Conservation (phyloP, 2,797 vertebrate species). For the Hapalemur alaotrensis region DNA sequence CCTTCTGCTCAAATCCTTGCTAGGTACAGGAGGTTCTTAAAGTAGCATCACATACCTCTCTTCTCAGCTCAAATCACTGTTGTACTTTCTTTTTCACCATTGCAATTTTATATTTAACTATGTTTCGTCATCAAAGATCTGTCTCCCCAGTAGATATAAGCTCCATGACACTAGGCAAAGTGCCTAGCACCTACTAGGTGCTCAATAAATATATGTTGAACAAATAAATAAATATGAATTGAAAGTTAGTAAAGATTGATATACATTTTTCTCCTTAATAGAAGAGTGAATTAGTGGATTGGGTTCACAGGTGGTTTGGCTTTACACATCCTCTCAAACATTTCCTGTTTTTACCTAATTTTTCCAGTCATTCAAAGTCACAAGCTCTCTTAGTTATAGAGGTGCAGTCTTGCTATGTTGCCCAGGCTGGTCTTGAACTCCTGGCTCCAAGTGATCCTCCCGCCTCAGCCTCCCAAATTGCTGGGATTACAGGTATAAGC, state of each 20-base stretch:
- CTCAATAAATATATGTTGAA: background rate
- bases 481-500: too few relatives aligned
- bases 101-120: background rate
- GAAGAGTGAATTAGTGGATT: background rate
- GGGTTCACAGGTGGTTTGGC: background rate
- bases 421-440: too few relatives aligned
- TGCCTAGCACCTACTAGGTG: background rate
- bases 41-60: background rate
- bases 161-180: background rate
- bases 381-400: background rate
- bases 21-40: background rate
- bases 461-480: too few relatives aligned
- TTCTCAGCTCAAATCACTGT: background rate
- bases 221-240: background rate
- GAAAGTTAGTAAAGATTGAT: background rate
- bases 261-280: background rate
- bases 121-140: background rate
- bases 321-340: background rate
- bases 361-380: background rate
- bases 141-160: background rate
- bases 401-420: too few relatives aligned
- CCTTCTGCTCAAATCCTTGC: background rate
- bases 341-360: background rate
- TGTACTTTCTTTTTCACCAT: background rate
- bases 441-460: too few relatives aligned